Evolutionary conservation across 2,888 invertebrate species (phyloP).

Genomic region (Apodemia zela): DNA sequence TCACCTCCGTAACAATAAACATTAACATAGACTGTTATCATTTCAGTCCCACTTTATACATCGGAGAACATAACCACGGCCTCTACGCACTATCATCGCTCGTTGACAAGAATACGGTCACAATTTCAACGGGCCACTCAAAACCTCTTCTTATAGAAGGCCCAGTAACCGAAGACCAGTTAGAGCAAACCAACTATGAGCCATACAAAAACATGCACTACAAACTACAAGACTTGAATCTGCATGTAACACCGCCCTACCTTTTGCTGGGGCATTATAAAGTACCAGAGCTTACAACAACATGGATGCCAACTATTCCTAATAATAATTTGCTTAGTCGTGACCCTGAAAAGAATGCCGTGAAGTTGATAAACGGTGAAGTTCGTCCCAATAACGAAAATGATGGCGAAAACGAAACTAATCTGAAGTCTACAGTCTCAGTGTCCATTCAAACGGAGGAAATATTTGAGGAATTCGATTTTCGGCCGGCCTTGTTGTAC

Average conservation of each 20-base stretch:
- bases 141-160: constrained; percentile 87
- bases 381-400: constrained; percentile 53
- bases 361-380: constrained; percentile 65
- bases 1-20: no score
- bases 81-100: constrained; percentile 95
- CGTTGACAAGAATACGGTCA: constrained; percentile 93
- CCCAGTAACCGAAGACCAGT: constrained; percentile 63
- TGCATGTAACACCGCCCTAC: constrained; percentile 67
- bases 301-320: constrained; percentile 66
- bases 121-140: constrained; percentile 87
- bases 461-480: constrained; percentile 61
- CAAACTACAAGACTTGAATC: constrained; percentile 61
- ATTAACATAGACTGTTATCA: constrained; percentile 22
- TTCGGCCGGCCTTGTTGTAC: constrained; percentile 64
- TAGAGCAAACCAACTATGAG: constrained; percentile 59
- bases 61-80: constrained; percentile 92
- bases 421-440: constrained; percentile 65
- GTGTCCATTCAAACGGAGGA: constrained; percentile 82
- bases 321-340: constrained; percentile 55
- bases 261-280: constrained; percentile 85
- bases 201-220: constrained; percentile 74
- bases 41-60: constrained; percentile 92
- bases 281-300: constrained; percentile 81
- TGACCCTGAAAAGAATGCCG: constrained; percentile 41
- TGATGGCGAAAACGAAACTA: constrained; percentile 66